Evolutionary conservation across 2,888 invertebrate genomes (phyloP).

Genomic region (Thymelicus lineola): DNA sequence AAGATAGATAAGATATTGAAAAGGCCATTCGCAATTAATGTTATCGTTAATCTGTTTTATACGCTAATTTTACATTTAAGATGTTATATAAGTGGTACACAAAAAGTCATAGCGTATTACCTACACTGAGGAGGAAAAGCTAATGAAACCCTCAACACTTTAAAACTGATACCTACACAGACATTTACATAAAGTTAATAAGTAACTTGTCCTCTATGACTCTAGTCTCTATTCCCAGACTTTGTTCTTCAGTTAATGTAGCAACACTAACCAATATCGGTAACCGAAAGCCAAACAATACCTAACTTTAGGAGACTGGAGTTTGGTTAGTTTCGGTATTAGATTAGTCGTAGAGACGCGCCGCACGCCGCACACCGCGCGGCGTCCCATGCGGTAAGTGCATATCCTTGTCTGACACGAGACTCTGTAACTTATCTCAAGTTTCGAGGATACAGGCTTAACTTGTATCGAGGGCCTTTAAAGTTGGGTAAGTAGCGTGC

Average conservation of each 20-base stretch:
- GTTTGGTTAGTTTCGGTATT: conserved; percentile 62
- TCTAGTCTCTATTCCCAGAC: too few relatives aligned
- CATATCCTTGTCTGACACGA: conserved; percentile 81
- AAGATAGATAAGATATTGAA: too few relatives aligned
- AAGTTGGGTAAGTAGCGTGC: conserved; percentile 33
- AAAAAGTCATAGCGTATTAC: too few relatives aligned
- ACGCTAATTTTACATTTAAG: too few relatives aligned
- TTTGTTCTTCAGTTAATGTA: neutral
- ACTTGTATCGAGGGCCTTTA: conserved; percentile 53
- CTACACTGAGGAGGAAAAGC: too few relatives aligned
- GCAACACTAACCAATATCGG: neutral
- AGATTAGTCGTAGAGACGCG: conserved; percentile 66
- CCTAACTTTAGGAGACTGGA: conserved; percentile 39
- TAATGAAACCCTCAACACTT: too few relatives aligned
- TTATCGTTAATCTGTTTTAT: too few relatives aligned
- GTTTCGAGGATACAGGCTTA: conserved; percentile 56
- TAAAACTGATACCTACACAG: too few relatives aligned
- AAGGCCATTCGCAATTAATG: too few relatives aligned
- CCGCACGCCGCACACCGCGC: conserved; percentile 46
- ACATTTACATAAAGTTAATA: too few relatives aligned
- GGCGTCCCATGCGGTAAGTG: conserved; percentile 58
- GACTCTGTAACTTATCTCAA: conserved; percentile 72
- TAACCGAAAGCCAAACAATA: conserved; percentile 35
- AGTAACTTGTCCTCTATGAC: too few relatives aligned
- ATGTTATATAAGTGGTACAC: too few relatives aligned